Conservation (phyloP, 2,113 vertebrate species). For the Willisornis vidua region DNA sequence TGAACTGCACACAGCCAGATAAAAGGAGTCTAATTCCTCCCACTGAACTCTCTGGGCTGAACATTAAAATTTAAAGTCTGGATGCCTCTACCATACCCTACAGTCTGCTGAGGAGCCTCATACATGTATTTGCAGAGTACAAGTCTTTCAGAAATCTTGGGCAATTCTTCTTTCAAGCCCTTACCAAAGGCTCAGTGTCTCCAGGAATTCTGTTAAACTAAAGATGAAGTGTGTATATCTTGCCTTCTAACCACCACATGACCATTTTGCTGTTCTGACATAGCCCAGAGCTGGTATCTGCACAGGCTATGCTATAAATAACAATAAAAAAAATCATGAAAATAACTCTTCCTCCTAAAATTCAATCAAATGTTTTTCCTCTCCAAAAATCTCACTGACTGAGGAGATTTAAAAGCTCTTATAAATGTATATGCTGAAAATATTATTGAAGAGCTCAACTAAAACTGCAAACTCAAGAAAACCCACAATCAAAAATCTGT, state of each 20-base stretch:
- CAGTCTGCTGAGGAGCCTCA: neutral
- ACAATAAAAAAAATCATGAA: neutral
- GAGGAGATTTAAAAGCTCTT: conserved; percentile 1
- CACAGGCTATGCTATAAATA: neutral
- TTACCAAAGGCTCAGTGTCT: neutral
- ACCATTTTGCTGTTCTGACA: neutral
- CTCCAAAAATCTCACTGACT: neutral
- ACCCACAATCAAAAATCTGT: neutral
- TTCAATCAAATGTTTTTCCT: conserved; percentile 26
- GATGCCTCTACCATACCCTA: neutral
- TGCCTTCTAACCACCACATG: neutral
- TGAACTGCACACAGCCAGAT: neutral
- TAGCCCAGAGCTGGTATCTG: conserved; percentile 31
- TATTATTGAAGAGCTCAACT: conserved; percentile 16
- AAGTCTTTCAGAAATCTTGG: neutral
- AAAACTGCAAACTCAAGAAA: conserved; percentile 17
- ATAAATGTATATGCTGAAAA: conserved; percentile 31
- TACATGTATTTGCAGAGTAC: neutral
- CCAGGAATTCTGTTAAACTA: neutral
- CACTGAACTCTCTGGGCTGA: neutral
- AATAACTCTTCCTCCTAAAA: conserved; percentile 39
- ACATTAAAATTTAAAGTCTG: neutral
- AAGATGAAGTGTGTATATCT: neutral
- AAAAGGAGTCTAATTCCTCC: neutral
- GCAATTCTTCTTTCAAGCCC: neutral